Conservation (phyloP, 2,113 vertebrate species). For the Ancistrus triradiatus region DNA sequence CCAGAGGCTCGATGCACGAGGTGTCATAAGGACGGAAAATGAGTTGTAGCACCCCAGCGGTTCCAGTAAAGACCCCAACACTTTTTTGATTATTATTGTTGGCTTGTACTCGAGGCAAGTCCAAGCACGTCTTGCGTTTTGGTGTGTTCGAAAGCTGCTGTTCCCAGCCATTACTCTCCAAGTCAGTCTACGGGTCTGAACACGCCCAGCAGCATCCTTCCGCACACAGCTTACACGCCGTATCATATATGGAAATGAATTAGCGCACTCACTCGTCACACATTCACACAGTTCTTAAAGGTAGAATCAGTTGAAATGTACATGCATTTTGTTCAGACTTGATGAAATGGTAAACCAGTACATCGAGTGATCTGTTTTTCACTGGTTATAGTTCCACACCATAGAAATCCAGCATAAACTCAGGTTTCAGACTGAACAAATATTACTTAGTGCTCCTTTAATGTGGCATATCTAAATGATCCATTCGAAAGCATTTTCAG, state of each 20-base stretch:
- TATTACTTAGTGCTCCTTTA: no score
- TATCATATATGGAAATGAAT: constrained; percentile 15
- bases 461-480: no score
- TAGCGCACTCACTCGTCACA: neutral
- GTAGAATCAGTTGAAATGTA: neutral
- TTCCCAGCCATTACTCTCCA: constrained; percentile 70
- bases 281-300: neutral
- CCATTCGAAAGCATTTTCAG: neutral
- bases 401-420: no score
- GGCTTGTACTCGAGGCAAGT: constrained; percentile 49
- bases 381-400: no score
- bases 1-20: constrained; percentile 43
- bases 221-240: constrained; percentile 39
- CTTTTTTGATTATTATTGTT: constrained; percentile 48
- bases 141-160: constrained; percentile 61
- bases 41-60: constrained; percentile 63
- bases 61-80: constrained; percentile 59
- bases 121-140: constrained; percentile 54
- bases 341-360: neutral
- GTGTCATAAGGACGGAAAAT: constrained; percentile 60
- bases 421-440: no score
- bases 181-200: constrained; percentile 60
- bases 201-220: constrained; percentile 60
- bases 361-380: no score
- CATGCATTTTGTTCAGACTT: neutral